Conservation (phyloP, 2,113 vertebrate genomes). For the Oreochromis spilurus region DNA sequence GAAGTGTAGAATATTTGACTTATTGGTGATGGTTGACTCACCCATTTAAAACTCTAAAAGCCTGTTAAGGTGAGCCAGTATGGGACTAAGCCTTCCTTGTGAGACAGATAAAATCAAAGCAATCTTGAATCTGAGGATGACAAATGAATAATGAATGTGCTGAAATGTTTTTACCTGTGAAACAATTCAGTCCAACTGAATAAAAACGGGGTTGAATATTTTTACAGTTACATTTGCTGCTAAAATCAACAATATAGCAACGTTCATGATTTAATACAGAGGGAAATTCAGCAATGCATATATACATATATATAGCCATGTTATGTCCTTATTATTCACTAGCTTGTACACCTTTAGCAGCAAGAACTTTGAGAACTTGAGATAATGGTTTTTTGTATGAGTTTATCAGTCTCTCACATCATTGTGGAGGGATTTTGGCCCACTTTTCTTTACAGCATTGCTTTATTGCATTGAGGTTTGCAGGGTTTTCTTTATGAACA, state of each 20-base stretch:
- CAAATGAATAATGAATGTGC: slow-evolving; percentile 56
- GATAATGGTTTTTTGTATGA: neutral
- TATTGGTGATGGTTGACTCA: slow-evolving; percentile 20
- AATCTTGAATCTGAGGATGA: slow-evolving; percentile 36
- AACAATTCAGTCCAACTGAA: slow-evolving; percentile 39
- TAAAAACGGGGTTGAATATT: slow-evolving; percentile 32
- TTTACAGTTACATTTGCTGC: neutral
- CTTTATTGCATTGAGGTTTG: neutral
- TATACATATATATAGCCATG: neutral
- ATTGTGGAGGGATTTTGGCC: neutral
- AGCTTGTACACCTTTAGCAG: neutral
- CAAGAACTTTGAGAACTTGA: neutral
- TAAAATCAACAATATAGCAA: neutral
- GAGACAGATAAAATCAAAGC: slow-evolving; percentile 50
- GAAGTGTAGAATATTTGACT: slow-evolving; percentile 21
- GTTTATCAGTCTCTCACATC: neutral
- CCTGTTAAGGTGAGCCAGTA: slow-evolving; percentile 7
- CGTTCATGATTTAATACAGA: neutral
- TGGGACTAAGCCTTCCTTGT: slow-evolving; percentile 7
- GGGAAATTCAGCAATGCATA: neutral
- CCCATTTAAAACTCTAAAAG: slow-evolving; percentile 5
- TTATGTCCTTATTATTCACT: neutral
- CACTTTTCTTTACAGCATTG: neutral
- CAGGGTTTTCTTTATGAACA: neutral
- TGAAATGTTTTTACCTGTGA: slow-evolving; percentile 29